Percentiles rank a stretch among this genome's conserved stretches.
phyloP scores from a whole-genome alignment of 2,113 vertebrate species.

The Notechis scutatus region DNA sequence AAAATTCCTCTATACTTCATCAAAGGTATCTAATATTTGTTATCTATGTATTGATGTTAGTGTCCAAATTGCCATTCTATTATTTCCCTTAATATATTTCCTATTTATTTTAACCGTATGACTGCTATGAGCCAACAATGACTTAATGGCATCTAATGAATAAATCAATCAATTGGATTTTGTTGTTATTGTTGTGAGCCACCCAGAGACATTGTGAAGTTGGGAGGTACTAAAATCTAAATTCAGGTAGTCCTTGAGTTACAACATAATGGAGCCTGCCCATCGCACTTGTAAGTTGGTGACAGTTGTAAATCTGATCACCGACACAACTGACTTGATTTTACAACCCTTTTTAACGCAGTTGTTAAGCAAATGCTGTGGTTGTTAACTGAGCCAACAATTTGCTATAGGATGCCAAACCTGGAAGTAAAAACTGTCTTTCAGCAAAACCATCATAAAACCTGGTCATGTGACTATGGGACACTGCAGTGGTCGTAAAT shows the following conservation, averaged over 20 bases:
- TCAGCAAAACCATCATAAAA: background rate
- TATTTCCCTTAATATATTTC: background rate
- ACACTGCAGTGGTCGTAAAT: too few relatives aligned
- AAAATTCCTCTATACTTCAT: background rate
- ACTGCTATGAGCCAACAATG: background rate
- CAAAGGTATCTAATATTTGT: background rate
- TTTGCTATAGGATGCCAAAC: background rate
- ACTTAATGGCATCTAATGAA: background rate
- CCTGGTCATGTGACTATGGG: background rate
- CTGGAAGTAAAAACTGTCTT: background rate
- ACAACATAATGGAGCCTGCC: too few relatives aligned
- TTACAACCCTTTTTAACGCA: background rate
- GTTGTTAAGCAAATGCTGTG: background rate
- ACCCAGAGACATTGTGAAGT: background rate
- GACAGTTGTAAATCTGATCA: background rate
- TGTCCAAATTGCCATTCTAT: background rate
- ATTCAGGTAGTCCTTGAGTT: background rate
- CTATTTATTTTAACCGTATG: background rate
- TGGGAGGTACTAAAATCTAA: background rate
- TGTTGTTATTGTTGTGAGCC: background rate
- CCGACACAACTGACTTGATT: background rate
- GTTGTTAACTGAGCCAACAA: background rate
- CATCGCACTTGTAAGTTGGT: too few relatives aligned
- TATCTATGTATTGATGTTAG: background rate
- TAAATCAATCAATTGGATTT: background rate